Percentiles rank a stretch among this genome's conserved stretches.
Evolutionary conservation across 2,888 invertebrate species (phyloP).

Genomic region (Melinaea marsaeus): DNA sequence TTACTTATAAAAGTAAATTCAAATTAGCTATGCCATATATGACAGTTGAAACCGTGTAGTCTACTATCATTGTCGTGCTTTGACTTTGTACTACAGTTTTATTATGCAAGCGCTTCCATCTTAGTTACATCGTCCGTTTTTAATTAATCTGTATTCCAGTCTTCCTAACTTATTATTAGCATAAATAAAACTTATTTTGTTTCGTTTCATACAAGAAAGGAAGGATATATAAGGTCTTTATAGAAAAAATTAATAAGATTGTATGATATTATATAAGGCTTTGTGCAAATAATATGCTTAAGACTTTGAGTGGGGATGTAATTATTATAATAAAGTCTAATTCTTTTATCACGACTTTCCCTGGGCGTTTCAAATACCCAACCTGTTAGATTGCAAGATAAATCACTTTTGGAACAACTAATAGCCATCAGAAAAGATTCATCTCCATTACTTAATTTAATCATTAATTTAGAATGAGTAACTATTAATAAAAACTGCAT

Average conservation of each 20-base stretch:
- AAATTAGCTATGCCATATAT: conserved; percentile 31
- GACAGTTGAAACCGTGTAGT: not conserved
- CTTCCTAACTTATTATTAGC: not conserved
- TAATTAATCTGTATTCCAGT: not conserved
- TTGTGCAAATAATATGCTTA: not conserved
- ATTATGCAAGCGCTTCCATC: conserved; percentile 1
- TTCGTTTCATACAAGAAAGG: too few species aligned
- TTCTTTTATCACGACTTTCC: too few species aligned
- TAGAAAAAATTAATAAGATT: not conserved
- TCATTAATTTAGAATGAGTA: conserved; percentile 33
- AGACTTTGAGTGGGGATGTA: not conserved
- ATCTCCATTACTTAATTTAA: conserved; percentile 42
- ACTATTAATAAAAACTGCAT: not conserved
- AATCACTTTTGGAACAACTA: conserved; percentile 36
- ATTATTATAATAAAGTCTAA: too few species aligned
- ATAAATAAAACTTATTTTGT: not conserved
- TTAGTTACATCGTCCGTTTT: conserved; percentile 1
- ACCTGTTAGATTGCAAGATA: too few species aligned
- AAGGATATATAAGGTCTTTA: too few species aligned
- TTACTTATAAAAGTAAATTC: conserved; percentile 51
- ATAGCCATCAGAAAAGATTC: conserved; percentile 44
- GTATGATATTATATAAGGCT: not conserved
- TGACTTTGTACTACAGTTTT: conserved; percentile 6
- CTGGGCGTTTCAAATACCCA: too few species aligned
- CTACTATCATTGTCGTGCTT: conserved; percentile 18